These are phyloP conservation scores for Cantharis lateralis DNA, from an alignment of 2,888 invertebrate genomes.

Conservation along the genomic window DNA sequence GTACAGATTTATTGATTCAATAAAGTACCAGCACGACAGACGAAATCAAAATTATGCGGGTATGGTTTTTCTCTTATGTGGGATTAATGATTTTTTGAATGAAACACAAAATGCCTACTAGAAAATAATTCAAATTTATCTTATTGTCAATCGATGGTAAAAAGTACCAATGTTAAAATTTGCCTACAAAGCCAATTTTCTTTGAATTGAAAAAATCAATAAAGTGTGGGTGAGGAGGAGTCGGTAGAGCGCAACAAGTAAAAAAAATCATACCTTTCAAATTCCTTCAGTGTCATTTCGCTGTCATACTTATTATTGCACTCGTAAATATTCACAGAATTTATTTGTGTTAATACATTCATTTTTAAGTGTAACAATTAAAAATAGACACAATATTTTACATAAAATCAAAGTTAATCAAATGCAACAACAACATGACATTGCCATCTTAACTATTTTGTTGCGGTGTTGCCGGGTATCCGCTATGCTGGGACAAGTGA, in stretches of 20 bases:
- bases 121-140: neutral
- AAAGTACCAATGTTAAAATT: neutral
- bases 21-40: neutral
- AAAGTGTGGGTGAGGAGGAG: neutral
- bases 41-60: conserved; percentile 20
- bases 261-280: conserved; percentile 31
- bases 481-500: neutral
- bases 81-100: neutral
- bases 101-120: neutral
- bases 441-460: neutral
- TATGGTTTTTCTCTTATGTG: neutral
- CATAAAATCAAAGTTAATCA: neutral
- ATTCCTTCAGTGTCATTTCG: conserved; percentile 30
- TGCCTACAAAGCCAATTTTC: neutral
- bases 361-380: conserved; percentile 8
- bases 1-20: conserved; percentile 16
- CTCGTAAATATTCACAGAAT: conserved; percentile 10
- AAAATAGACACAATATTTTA: neutral
- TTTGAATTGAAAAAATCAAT: neutral
- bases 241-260: conserved; percentile 24
- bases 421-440: neutral
- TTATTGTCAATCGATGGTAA: neutral
- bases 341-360: conserved; percentile 11
- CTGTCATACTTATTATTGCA: conserved; percentile 29
- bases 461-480: neutral